Conservation (phyloP, 1,140 invertebrate species). For the Sitodiplosis mosellana region DNA sequence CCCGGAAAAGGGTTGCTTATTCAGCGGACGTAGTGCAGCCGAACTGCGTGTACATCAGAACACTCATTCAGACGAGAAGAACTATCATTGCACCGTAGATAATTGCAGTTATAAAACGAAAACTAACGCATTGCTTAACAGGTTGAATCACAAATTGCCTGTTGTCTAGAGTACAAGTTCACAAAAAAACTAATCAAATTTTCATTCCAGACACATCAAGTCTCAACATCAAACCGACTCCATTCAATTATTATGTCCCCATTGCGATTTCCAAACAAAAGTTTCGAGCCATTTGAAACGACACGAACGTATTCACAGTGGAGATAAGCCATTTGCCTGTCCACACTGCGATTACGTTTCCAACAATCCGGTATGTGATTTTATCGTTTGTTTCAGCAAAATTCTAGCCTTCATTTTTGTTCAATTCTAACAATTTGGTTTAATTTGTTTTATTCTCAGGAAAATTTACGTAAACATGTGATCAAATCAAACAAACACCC, state of each 20-base stretch:
- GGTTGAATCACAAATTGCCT: background rate
- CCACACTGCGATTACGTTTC: conserved; percentile 63
- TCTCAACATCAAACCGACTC: background rate
- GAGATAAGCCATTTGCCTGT: conserved; percentile 70
- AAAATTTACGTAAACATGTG: conserved; percentile 74
- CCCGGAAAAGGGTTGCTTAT: conserved; percentile 1
- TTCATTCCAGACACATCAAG: conserved; percentile 3
- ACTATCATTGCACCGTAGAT: background rate
- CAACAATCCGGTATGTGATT: conserved; percentile 42
- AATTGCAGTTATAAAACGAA: conserved; percentile 3
- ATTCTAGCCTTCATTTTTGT: background rate
- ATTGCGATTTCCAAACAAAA: conserved; percentile 44
- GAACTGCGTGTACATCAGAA: conserved; percentile 1
- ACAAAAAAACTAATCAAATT: background rate
- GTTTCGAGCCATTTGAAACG: conserved; percentile 51
- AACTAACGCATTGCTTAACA: conserved; percentile 3
- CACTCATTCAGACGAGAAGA: conserved; percentile 2
- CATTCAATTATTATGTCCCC: conserved; percentile 26
- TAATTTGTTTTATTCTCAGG: conserved; percentile 30
- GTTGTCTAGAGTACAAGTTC: background rate
- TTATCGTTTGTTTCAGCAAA: too few species aligned
- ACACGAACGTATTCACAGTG: conserved; percentile 58
- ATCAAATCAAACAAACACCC: conserved; percentile 58
- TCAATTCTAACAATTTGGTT: background rate
- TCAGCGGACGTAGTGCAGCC: background rate